Evolutionary conservation across 2,888 invertebrate species (phyloP).

Genomic region (Drosophila emarginata): DNA sequence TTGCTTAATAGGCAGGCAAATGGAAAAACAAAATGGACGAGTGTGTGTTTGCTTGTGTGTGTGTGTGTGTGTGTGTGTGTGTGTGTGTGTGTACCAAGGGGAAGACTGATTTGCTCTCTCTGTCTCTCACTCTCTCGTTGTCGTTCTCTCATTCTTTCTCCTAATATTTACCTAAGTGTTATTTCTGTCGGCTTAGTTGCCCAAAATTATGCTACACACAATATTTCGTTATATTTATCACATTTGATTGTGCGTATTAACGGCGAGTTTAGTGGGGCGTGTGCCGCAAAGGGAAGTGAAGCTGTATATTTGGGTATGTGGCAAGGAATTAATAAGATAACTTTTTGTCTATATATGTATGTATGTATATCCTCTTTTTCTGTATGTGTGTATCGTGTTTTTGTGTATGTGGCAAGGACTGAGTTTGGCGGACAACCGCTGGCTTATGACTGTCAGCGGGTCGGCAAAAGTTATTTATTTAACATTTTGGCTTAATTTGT

Average conservation of each 20-base stretch:
- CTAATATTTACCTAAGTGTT: slow-evolving; percentile 76
- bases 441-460: slow-evolving; percentile 50
- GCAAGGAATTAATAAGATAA: slow-evolving; percentile 74
- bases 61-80: slow-evolving; percentile 10
- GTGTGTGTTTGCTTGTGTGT: slow-evolving; percentile 9
- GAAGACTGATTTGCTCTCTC: not conserved
- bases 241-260: slow-evolving; percentile 76
- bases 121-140: not conserved
- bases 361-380: slow-evolving; percentile 15
- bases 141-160: slow-evolving; percentile 29
- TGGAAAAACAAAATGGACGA: slow-evolving; percentile 50
- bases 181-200: slow-evolving; percentile 76
- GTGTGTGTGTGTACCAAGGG: slow-evolving; percentile 1
- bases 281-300: slow-evolving; percentile 18
- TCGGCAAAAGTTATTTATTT: slow-evolving; percentile 71
- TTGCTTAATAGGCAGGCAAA: slow-evolving; percentile 64
- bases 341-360: slow-evolving; percentile 53
- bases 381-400: slow-evolving; percentile 27
- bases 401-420: slow-evolving; percentile 1
- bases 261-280: slow-evolving; percentile 64
- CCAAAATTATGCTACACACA: slow-evolving; percentile 66
- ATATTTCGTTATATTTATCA: slow-evolving; percentile 73
- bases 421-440: slow-evolving; percentile 24
- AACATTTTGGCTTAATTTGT: slow-evolving; percentile 78
- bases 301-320: slow-evolving; percentile 41